A percentile compares a stretch with the other conserved stretches of the same genome.
phyloP scores from a whole-genome alignment of 2,113 vertebrate genomes.

The Phrynosoma blainvillii region DNA sequence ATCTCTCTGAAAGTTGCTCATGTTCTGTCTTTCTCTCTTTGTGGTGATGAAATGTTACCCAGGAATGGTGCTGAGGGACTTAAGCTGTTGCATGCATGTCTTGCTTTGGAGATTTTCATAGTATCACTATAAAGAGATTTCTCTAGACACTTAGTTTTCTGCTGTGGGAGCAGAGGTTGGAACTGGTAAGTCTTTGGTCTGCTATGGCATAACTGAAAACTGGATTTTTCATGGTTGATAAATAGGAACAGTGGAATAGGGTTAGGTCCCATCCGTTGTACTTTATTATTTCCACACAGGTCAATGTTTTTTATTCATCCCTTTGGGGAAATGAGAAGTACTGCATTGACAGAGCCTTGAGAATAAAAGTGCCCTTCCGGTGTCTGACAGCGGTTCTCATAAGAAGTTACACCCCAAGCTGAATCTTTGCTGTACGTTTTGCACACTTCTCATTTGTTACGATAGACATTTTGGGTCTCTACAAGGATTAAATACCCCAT shows the following conservation, averaged over 20 bases:
- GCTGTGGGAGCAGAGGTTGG: not conserved
- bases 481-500: not conserved
- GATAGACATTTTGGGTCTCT: not conserved
- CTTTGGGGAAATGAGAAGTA: no score
- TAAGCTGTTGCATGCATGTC: no score
- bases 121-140: not conserved
- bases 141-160: not conserved
- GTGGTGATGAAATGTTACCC: not conserved
- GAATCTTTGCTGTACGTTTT: not conserved
- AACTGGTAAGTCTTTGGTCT: not conserved
- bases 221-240: not conserved
- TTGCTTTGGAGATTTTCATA: no score
- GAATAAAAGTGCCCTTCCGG: not conserved
- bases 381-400: not conserved
- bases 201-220: not conserved
- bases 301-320: not conserved
- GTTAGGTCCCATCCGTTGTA: no score
- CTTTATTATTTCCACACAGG: no score
- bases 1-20: not conserved
- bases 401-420: not conserved
- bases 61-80: not conserved
- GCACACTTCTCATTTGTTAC: not conserved
- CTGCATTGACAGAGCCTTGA: not conserved
- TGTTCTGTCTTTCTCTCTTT: not conserved
- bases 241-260: not conserved